Conservation (phyloP, 2,113 vertebrate genomes). For the Apteryx mantelli region DNA sequence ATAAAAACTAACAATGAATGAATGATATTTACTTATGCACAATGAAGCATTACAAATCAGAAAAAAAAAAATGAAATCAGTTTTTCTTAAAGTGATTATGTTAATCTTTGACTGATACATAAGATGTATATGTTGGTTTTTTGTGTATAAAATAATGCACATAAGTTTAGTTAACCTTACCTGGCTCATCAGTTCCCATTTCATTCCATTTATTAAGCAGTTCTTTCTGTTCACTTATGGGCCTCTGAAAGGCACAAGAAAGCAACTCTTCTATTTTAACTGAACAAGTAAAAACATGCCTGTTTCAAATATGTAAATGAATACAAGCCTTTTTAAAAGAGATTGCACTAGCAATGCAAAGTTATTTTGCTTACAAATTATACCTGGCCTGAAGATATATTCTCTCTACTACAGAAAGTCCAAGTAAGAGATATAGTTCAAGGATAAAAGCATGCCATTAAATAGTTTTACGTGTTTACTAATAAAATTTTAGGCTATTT, state of each 20-base stretch:
- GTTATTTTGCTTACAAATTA: not conserved
- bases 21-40: not conserved
- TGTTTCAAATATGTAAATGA: not conserved
- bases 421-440: not conserved
- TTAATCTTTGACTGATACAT: not conserved
- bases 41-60: not conserved
- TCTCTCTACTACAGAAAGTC: not conserved
- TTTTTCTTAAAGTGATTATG: not conserved
- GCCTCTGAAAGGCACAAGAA: constrained; percentile 81
- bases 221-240: constrained; percentile 90
- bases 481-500: not conserved
- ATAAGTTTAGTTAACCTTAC: constrained; percentile 68
- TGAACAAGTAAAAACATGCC: not conserved
- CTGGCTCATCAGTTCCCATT: constrained; percentile 98
- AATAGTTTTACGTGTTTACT: not conserved
- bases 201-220: constrained; percentile 97
- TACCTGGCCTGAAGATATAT: not conserved
- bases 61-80: not conserved
- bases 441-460: not conserved
- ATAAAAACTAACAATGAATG: not conserved
- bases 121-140: not conserved
- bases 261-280: constrained; percentile 20
- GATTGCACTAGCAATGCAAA: not conserved
- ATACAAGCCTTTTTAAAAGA: not conserved
- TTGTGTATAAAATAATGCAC: not conserved